Evolutionary conservation across 2,797 vertebrate genomes (phyloP), one percentile per base, ranked within the genome.

Genomic region (Lycodopsis pacificus): DNA sequence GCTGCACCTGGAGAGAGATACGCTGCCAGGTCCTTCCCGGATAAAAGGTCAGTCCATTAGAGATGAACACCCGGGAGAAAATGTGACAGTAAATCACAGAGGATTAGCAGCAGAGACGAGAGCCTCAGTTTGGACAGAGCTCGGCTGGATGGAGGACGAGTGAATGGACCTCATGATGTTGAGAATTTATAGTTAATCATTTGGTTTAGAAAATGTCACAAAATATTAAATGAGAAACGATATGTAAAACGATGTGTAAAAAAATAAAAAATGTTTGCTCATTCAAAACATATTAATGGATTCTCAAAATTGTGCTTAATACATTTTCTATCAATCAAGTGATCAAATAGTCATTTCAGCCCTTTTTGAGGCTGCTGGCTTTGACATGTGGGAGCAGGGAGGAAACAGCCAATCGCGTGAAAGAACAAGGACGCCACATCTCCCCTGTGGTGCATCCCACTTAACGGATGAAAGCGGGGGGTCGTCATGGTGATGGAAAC

Each of bases 91-190:
- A 83, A 89, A 88, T 93, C 87, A 84, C 38, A 0, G 22, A 54
- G 70, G 90, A 96, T 94, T 88, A 96, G 92, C 88, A 0, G 95
- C 92, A 0, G 86, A 89, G 14, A 96, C 85, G 38, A 93, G 81
- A 3, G 93, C 88, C 46, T 90, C 89, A 0, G 94, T 71, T 73
- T 72, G 83, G 0, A 80, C 56, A 0, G 86, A 89, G 74, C 94
- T 94, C 4, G 92, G 90, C 57, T 90, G 49, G 4, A 94, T 95
- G 25, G 65, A 49, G 13, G 94, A 94, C 38, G 94, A 79, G 0
- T 93, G 96, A 36, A 64, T 63, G 63, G 93, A 13, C 27, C 0
- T 14, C 38, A 46, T 25, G 27, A n/a, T 1, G 51, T 19, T 9
- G 11, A 49, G 4, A 9, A 13, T 17, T 51, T 11, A 49, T 42